These are phyloP conservation scores for Brachymystax lenok DNA, from an alignment of 2,797 vertebrate genomes.

Conservation along the genomic window DNA sequence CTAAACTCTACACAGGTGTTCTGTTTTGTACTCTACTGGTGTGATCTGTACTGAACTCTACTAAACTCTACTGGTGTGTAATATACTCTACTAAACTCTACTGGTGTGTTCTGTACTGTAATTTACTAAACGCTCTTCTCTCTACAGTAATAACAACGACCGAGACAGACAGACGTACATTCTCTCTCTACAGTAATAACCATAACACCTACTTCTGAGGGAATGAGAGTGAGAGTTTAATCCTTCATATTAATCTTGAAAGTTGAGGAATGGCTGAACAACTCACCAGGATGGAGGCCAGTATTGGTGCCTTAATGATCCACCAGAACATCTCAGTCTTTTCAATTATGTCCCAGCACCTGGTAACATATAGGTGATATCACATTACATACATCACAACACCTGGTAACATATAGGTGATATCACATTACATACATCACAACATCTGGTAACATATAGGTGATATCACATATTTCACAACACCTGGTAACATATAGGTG, in stretches of 20 bases:
- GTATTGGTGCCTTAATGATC: slow-evolving; percentile 95
- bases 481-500: too few relatives aligned
- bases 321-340: slow-evolving; percentile 86
- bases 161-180: too few relatives aligned
- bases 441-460: neutral
- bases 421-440: neutral
- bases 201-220: neutral
- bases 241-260: neutral
- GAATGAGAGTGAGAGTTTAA: neutral
- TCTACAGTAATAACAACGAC: too few relatives aligned
- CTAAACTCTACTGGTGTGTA: too few relatives aligned
- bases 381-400: slow-evolving; percentile 84
- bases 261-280: neutral
- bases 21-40: too few relatives aligned
- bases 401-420: slow-evolving; percentile 71
- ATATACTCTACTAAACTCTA: too few relatives aligned
- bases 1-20: too few relatives aligned
- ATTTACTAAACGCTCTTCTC: too few relatives aligned
- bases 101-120: too few relatives aligned
- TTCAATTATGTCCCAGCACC: slow-evolving; percentile 92
- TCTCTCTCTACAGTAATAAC: neutral
- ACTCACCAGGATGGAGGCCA: slow-evolving; percentile 91
- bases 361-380: slow-evolving; percentile 48
- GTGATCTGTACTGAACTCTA: too few relatives aligned
- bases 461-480: too few relatives aligned